A percentile compares a stretch with the other conserved stretches of the same genome.
These are phyloP conservation scores for Rissa tridactyla DNA, from an alignment of 2,113 vertebrate species.

Conservation along the genomic window DNA sequence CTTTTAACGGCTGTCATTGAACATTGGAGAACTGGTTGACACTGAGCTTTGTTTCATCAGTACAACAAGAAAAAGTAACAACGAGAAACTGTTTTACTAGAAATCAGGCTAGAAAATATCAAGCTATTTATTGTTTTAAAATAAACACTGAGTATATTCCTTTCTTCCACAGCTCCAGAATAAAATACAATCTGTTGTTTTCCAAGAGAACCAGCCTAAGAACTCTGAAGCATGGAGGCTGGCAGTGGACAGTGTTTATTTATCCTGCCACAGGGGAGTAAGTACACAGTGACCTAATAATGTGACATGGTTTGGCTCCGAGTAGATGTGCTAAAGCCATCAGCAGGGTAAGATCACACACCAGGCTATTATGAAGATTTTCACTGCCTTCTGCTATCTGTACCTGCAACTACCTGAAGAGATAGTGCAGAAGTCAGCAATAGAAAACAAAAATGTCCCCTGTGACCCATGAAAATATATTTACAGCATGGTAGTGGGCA, in stretches of 20 bases:
- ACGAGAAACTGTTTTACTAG: background rate
- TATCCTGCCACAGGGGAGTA: background rate
- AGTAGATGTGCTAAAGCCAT: background rate
- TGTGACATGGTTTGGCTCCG: background rate
- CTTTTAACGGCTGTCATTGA: slow-evolving; percentile 15
- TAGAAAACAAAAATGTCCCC: background rate
- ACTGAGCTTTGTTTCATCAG: background rate
- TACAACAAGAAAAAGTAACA: background rate
- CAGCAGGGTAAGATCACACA: background rate
- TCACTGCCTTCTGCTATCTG: background rate
- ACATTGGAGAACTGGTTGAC: background rate
- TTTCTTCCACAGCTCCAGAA: background rate
- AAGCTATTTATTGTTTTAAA: background rate
- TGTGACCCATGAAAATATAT: background rate
- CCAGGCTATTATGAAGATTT: background rate
- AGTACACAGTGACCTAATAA: background rate
- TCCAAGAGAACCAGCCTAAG: background rate
- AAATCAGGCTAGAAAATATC: background rate
- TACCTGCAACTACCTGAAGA: background rate
- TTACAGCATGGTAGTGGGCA: background rate
- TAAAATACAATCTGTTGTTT: background rate
- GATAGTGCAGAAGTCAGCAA: background rate
- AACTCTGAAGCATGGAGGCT: background rate
- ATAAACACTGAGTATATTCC: background rate
- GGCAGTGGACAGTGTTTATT: background rate